These are phyloP conservation scores for Cephus nigrinus DNA, from an alignment of 2,888 invertebrate genomes.

Conservation along the genomic window DNA sequence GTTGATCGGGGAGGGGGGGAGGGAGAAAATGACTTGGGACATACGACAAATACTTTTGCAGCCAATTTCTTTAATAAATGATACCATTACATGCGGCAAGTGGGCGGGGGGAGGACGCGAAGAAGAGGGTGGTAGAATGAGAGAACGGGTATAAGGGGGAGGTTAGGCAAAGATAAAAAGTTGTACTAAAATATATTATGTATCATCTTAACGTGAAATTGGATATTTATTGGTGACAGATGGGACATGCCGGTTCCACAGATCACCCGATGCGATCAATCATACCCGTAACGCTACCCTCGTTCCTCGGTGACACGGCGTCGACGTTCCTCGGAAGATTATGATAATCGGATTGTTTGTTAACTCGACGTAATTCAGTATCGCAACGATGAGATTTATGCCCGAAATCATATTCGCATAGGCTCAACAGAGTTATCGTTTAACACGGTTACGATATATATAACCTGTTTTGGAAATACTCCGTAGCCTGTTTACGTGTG, in stretches of 20 bases:
- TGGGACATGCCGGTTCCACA: conserved; percentile 60
- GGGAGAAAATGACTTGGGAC: conserved; percentile 19
- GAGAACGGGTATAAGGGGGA: background rate
- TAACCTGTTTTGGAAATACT: background rate
- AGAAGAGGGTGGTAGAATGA: background rate
- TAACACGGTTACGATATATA: background rate
- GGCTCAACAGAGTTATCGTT: background rate
- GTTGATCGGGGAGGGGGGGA: conserved; percentile 15
- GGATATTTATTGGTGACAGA: conserved; percentile 66
- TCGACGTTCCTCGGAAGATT: conserved; percentile 47
- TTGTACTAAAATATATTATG: conserved; percentile 62
- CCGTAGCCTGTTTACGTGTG: background rate
- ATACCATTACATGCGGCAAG: conserved; percentile 56
- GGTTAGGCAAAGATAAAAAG: conserved; percentile 38
- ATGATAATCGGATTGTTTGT: conserved; percentile 47
- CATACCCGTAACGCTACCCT: conserved; percentile 56
- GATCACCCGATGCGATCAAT: conserved; percentile 61
- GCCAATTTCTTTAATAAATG: conserved; percentile 65
- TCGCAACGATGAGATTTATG: background rate
- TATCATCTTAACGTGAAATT: conserved; percentile 64
- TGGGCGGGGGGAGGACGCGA: background rate
- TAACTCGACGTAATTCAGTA: background rate
- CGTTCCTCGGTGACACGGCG: conserved; percentile 43
- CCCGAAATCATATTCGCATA: background rate
- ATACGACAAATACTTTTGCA: conserved; percentile 45